phyloP scores from a whole-genome alignment of 1,140 invertebrate species.

The Drosophila sulfurigaster region DNA sequence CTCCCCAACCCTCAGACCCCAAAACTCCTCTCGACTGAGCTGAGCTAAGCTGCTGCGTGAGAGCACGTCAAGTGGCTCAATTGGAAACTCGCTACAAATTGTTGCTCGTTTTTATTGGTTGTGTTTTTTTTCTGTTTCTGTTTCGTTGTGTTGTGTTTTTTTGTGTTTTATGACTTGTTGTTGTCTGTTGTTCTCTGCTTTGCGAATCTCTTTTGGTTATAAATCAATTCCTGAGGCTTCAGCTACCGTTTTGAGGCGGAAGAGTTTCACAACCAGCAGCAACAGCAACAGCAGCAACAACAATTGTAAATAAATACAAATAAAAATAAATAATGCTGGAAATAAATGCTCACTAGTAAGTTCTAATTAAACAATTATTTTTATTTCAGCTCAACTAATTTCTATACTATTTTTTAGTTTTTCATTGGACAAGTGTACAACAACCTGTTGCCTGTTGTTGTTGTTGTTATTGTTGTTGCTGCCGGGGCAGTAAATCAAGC shows the following conservation, averaged over 20 bases:
- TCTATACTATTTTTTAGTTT: not conserved
- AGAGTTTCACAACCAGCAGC: slow-evolving; percentile 8
- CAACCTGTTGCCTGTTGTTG: slow-evolving; percentile 58
- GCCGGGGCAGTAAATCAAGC: slow-evolving; percentile 74
- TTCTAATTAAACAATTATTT: slow-evolving; percentile 30
- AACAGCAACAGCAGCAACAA: not conserved
- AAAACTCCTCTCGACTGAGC: slow-evolving; percentile 16
- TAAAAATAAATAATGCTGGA: not conserved
- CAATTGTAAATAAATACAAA: slow-evolving; percentile 21
- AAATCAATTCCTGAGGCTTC: slow-evolving; percentile 70
- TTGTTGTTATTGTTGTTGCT: slow-evolving; percentile 38
- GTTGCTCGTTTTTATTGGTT: slow-evolving; percentile 43
- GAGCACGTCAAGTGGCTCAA: slow-evolving; percentile 79
- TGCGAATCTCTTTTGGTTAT: slow-evolving; percentile 71
- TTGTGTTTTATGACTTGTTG: not conserved
- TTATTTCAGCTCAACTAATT: slow-evolving; percentile 2
- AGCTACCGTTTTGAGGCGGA: slow-evolving; percentile 64
- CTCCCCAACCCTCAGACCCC: slow-evolving; percentile 8
- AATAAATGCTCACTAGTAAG: slow-evolving; percentile 1
- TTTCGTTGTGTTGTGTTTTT: not conserved
- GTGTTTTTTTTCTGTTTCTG: slow-evolving; percentile 22
- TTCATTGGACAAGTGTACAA: slow-evolving; percentile 37
- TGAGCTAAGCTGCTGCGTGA: slow-evolving; percentile 48
- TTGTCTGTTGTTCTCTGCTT: slow-evolving; percentile 40
- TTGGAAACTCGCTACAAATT: slow-evolving; percentile 57